Conservation (phyloP, 2,888 invertebrate species). For the Drosophila testacea region DNA sequence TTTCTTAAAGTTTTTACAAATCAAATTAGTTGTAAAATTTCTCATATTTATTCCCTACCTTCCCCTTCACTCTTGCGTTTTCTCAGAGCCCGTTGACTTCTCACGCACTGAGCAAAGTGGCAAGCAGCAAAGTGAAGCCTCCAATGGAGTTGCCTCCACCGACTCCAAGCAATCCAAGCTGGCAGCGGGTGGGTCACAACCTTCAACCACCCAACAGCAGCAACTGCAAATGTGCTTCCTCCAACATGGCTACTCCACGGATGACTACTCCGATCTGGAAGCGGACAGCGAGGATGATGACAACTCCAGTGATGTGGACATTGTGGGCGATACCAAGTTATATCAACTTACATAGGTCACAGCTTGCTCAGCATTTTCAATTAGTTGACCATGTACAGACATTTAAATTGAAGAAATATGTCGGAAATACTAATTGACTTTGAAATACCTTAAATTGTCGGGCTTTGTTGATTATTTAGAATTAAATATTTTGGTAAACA, state of each 20-base stretch:
- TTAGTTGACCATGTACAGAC: slow-evolving; percentile 5
- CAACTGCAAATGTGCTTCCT: slow-evolving; percentile 77
- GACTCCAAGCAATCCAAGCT: slow-evolving; percentile 58
- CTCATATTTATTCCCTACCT: slow-evolving; percentile 36
- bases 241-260: slow-evolving; percentile 84
- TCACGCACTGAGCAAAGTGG: slow-evolving; percentile 82
- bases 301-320: slow-evolving; percentile 85
- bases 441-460: not conserved
- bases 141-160: slow-evolving; percentile 37
- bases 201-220: slow-evolving; percentile 61
- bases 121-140: slow-evolving; percentile 54
- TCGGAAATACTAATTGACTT: not conserved
- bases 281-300: slow-evolving; percentile 82
- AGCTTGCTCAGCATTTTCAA: slow-evolving; percentile 3
- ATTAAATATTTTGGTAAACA: not conserved
- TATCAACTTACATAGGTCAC: slow-evolving; percentile 82
- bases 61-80: not conserved
- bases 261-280: slow-evolving; percentile 83
- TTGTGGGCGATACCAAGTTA: slow-evolving; percentile 84
- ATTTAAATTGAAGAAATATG: slow-evolving; percentile 4
- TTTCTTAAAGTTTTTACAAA: slow-evolving; percentile 61
- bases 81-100: slow-evolving; percentile 85
- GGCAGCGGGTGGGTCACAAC: slow-evolving; percentile 22
- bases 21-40: slow-evolving; percentile 68
- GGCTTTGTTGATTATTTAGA: not conserved